Conservation (phyloP, 2,888 invertebrate genomes). For the Tridacna crocea region DNA sequence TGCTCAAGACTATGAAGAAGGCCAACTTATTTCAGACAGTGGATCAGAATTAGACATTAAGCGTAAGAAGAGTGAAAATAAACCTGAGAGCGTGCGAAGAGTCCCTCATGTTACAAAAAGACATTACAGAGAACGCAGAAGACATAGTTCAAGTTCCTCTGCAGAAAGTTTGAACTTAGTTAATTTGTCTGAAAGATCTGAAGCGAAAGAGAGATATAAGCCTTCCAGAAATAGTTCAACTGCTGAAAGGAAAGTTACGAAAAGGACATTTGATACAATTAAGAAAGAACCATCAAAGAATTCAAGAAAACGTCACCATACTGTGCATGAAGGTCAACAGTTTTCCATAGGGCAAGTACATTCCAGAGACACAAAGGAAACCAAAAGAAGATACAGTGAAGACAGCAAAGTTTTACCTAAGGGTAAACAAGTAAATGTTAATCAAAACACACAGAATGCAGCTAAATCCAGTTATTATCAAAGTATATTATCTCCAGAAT, state of each 20-base stretch:
- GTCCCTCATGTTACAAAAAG: background rate
- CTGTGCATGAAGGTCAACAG: slow-evolving; percentile 2
- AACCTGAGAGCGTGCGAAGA: background rate
- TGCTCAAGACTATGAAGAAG: slow-evolving; percentile 29
- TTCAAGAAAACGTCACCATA: slow-evolving; percentile 8
- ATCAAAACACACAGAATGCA: background rate
- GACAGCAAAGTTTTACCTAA: background rate
- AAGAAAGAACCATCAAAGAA: background rate
- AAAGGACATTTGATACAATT: background rate
- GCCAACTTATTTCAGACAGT: slow-evolving; percentile 13
- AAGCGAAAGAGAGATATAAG: background rate
- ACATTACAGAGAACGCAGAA: slow-evolving; percentile 12
- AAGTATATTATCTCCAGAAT: slow-evolving; percentile 8
- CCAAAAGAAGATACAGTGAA: slow-evolving; percentile 15
- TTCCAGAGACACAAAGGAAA: background rate
- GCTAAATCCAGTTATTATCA: background rate
- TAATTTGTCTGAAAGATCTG: background rate
- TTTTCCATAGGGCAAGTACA: background rate
- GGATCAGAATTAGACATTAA: slow-evolving; percentile 1
- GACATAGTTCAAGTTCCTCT: slow-evolving; percentile 34
- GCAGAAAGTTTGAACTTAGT: slow-evolving; percentile 18
- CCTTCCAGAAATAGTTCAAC: background rate
- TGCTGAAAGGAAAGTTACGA: background rate
- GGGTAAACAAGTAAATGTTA: background rate
- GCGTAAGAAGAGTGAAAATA: background rate